Conservation (phyloP, 1,140 invertebrate species). For the Globodera rostochiensis region DNA sequence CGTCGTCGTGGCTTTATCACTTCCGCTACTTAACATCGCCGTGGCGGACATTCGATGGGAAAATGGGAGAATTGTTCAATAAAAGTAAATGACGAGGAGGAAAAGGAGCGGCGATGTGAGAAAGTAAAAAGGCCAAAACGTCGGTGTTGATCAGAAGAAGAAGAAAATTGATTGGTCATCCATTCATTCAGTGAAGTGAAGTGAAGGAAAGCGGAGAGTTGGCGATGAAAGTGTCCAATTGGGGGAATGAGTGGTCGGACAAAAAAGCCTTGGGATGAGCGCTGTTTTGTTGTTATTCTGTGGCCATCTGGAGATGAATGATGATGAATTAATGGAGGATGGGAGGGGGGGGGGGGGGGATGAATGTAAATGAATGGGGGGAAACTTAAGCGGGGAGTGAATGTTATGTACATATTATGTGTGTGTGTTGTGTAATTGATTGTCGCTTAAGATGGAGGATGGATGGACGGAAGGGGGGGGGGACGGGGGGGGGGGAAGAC, state of each 20-base stretch:
- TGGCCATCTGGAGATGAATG: not conserved
- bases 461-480: too few relatives aligned
- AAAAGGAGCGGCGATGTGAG: not conserved
- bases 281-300: too few relatives aligned
- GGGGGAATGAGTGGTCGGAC: too few relatives aligned
- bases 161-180: constrained; percentile 1
- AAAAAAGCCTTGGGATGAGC: too few relatives aligned
- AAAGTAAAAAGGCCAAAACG: not conserved
- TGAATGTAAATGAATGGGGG: too few relatives aligned
- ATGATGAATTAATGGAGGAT: not conserved
- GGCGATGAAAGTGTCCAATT: too few relatives aligned
- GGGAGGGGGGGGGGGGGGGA: not conserved
- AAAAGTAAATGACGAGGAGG: too few relatives aligned
- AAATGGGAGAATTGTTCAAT: too few relatives aligned
- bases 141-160: not conserved
- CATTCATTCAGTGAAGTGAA: not conserved
- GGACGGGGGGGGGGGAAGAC: too few relatives aligned
- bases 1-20: not conserved
- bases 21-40: not conserved
- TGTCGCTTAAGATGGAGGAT: not conserved
- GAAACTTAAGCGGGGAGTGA: not conserved
- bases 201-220: not conserved
- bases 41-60: too few relatives aligned
- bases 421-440: not conserved
- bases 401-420: not conserved